These are phyloP conservation scores for Drosophila kohkoa DNA, from an alignment of 1,140 invertebrate species.

Conservation along the genomic window DNA sequence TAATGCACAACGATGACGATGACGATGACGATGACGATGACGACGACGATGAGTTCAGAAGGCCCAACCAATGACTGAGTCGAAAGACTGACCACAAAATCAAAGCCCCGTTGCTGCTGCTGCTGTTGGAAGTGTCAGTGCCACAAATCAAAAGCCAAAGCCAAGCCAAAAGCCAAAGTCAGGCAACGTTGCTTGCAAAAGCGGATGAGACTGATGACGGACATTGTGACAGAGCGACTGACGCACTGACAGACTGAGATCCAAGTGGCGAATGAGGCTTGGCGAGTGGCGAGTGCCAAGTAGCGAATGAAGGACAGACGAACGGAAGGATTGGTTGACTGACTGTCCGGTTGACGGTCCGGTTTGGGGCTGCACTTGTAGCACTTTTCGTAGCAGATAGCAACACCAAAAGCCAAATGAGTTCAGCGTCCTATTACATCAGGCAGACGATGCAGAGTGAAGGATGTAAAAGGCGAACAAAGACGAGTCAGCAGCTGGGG, in stretches of 20 bases:
- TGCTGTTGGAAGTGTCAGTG: conserved; percentile 39
- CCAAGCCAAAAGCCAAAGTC: neutral
- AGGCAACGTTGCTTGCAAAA: conserved; percentile 24
- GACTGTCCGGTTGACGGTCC: neutral
- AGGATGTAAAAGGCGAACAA: neutral
- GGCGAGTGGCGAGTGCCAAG: neutral
- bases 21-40: neutral
- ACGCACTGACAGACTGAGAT: conserved; percentile 37
- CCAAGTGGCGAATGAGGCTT: neutral
- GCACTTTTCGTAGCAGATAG: conserved; percentile 68
- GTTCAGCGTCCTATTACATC: conserved; percentile 61
- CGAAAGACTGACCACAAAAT: conserved; percentile 60
- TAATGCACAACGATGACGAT: conserved; percentile 56
- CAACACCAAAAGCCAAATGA: conserved; percentile 73
- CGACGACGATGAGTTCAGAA: neutral
- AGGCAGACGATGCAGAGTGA: conserved; percentile 20
- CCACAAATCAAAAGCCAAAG: conserved; percentile 59
- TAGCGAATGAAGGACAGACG: conserved; percentile 12
- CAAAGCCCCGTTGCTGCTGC: conserved; percentile 56
- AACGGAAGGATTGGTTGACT: conserved; percentile 28
- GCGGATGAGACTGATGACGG: conserved; percentile 45
- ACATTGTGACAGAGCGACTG: conserved; percentile 7
- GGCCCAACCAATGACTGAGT: conserved; percentile 1
- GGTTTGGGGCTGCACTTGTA: conserved; percentile 54
- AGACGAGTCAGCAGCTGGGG: conserved; percentile 19